Conservation (phyloP, 2,797 vertebrate species). For the Antrozous pallidus region DNA sequence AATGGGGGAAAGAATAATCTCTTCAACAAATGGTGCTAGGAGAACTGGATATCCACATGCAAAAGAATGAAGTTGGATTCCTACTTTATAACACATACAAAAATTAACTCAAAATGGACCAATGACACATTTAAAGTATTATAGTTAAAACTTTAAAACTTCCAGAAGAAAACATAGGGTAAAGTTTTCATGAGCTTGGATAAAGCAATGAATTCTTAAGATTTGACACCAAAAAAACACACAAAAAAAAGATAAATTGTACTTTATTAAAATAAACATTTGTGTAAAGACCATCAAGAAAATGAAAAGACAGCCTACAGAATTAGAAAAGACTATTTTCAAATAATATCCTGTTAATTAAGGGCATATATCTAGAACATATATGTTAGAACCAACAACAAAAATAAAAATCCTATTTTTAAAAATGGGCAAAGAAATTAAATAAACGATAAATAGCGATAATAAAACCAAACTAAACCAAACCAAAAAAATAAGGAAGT, state of each 20-base stretch:
- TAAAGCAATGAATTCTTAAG: background rate
- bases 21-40: too few species aligned
- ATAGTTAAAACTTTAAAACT: background rate
- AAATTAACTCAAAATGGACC: background rate
- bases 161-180: background rate
- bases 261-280: background rate
- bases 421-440: too few species aligned
- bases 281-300: background rate
- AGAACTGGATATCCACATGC: too few species aligned
- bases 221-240: background rate
- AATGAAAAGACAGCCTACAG: background rate
- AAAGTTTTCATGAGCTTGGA: background rate
- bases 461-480: too few species aligned
- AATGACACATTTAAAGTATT: background rate
- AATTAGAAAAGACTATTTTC: background rate
- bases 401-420: background rate
- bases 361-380: background rate
- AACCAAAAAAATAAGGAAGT: too few species aligned
- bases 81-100: too few species aligned
- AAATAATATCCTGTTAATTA: background rate
- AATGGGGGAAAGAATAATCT: too few species aligned
- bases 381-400: background rate
- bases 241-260: too few species aligned
- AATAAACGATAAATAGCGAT: too few species aligned
- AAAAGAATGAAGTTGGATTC: too few species aligned